Evolutionary conservation across 2,113 vertebrate genomes (phyloP), one percentile per base, ranked within the genome.

Genomic region (Cathartes aura): DNA sequence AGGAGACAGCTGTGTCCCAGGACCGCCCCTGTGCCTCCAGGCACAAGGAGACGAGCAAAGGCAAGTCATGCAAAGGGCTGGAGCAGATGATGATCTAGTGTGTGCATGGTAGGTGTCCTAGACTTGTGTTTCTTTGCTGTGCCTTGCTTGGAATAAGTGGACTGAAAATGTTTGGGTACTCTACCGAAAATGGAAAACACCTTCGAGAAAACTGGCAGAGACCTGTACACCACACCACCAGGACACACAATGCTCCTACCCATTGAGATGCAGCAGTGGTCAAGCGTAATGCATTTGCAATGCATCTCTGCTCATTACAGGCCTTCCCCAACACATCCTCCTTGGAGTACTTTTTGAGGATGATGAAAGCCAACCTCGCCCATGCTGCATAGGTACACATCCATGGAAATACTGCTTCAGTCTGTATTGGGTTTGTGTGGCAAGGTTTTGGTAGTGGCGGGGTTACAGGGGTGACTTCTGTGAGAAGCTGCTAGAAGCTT

Each of bases 1-100:
- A 6, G 14, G 8, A 59, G 38, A 11, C 11, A 70, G 18, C 11
- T 0, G 0, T n/a, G 12, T 55, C 32, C 40, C 45, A 23, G 34
- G 32, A 40, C 8, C 2, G 2, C 50, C 29, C 8, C 36, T 90
- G 23, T 45, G 29, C 29, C 19, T 64, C 18, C 29, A 20, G 43
- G 53, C 26, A 43, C 13, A 71, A 40, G 11, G 7, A 58, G 7
- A 70, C 3, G 5, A 60, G 6, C 32, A 64, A 64, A 63, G 24
- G 5, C 26, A 38, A 58, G 26, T 53, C 10, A 58, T 26, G 6
- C 13, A 59, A 73, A 64, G 38, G 42, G 34, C 32, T 26, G 23
- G 11, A 59, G 5, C 38, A 45, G 16, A 12, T 34, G 27, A 18
- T 55, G 23, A n/a, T 59, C 43, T 45, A 7, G 43, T 26, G 5